These are phyloP conservation scores for Ptyas mucosa DNA, from an alignment of 2,113 vertebrate genomes.

Conservation along the genomic window DNA sequence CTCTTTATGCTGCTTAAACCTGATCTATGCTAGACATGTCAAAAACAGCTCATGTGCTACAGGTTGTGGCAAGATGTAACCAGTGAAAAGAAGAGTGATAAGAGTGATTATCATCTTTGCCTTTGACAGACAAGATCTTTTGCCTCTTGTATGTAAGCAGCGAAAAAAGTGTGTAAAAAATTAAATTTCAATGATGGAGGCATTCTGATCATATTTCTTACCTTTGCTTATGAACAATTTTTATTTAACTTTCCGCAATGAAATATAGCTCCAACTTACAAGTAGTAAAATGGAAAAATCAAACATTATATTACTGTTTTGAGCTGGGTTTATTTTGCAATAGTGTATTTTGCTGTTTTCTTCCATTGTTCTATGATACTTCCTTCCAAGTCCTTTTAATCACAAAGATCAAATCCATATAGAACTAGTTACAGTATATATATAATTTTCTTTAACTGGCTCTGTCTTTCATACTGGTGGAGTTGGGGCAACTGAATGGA, in stretches of 20 bases:
- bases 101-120: slow-evolving; percentile 28
- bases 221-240: slow-evolving; percentile 31
- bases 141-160: slow-evolving; percentile 40
- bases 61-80: neutral
- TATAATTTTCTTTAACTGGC: neutral
- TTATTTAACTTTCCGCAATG: neutral
- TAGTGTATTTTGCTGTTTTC: neutral
- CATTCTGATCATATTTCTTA: slow-evolving; percentile 30
- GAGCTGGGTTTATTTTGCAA: neutral
- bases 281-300: slow-evolving; percentile 8
- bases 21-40: slow-evolving; percentile 18
- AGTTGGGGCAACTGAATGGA: neutral
- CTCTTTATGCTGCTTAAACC: neutral
- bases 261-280: slow-evolving; percentile 28
- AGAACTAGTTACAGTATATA: neutral
- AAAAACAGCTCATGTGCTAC: neutral
- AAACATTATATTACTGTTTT: neutral
- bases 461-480: neutral
- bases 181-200: slow-evolving; percentile 33
- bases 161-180: slow-evolving; percentile 1
- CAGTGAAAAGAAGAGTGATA: slow-evolving; percentile 46
- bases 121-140: slow-evolving; percentile 47
- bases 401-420: neutral
- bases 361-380: neutral
- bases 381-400: neutral